Percentiles rank a stretch among this genome's conserved stretches.
phyloP scores from a whole-genome alignment of 1,140 invertebrate species.

The Microplitis mediator region DNA sequence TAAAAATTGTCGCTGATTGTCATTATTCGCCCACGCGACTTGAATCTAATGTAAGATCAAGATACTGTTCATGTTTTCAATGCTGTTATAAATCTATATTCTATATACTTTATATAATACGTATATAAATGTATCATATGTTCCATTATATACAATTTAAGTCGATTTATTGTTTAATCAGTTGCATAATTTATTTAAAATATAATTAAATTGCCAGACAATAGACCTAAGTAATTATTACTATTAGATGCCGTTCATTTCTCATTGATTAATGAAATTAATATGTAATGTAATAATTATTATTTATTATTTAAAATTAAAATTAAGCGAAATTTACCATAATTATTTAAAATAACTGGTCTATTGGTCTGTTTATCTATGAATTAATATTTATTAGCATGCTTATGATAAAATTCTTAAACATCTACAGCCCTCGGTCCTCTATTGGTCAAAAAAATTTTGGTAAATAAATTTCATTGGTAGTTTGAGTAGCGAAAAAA shows the following conservation, averaged over 20 bases:
- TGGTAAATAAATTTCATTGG: neutral
- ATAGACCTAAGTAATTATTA: neutral
- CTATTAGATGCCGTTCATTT: neutral
- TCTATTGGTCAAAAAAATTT: slow-evolving; percentile 4
- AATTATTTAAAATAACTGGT: neutral
- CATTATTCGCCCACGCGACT: slow-evolving; percentile 6
- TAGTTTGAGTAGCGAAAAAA: neutral
- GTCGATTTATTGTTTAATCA: neutral
- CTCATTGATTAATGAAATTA: neutral
- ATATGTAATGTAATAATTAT: neutral
- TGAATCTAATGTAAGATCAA: neutral
- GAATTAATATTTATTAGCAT: neutral
- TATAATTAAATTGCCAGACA: neutral
- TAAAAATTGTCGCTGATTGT: neutral
- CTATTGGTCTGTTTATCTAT: neutral
- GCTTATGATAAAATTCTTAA: neutral
- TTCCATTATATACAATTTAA: neutral
- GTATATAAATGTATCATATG: neutral
- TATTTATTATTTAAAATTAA: neutral
- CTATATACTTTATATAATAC: neutral
- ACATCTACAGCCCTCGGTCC: neutral
- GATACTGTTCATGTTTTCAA: no score
- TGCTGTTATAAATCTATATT: neutral
- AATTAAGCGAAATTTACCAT: neutral
- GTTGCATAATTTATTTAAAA: slow-evolving; percentile 7